A percentile compares a stretch with the other conserved stretches of the same genome.
Evolutionary conservation across 2,113 vertebrate species (phyloP).

Genomic region (Sorex fumeus): DNA sequence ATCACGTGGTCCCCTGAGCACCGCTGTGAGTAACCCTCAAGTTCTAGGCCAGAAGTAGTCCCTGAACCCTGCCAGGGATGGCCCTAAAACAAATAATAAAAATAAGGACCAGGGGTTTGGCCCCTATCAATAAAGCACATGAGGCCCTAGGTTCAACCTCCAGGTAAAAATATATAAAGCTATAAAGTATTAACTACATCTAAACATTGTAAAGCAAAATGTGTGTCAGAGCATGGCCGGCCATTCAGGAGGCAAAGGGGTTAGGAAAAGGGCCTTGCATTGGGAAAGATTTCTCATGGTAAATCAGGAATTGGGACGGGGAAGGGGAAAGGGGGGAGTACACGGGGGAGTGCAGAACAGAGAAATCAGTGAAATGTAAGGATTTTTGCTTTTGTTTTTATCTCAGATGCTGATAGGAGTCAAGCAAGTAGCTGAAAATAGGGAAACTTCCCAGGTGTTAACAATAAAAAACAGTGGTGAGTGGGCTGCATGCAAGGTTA

Average conservation of each 20-base stretch:
- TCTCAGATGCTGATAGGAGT: neutral
- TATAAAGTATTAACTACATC: neutral
- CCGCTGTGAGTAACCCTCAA: too few relatives aligned
- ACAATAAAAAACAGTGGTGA: neutral
- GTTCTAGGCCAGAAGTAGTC: too few relatives aligned
- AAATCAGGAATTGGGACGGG: neutral
- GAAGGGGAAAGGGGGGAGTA: too few relatives aligned
- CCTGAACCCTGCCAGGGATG: too few relatives aligned
- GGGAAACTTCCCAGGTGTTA: neutral
- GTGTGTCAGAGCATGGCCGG: neutral
- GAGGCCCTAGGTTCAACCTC: too few relatives aligned
- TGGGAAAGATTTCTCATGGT: neutral
- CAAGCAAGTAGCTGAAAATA: neutral
- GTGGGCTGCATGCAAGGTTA: fast-evolving
- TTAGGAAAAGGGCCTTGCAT: neutral
- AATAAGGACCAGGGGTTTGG: too few relatives aligned
- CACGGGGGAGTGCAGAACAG: neutral
- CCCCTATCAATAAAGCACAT: too few relatives aligned
- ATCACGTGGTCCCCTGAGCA: too few relatives aligned
- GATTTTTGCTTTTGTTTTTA: neutral
- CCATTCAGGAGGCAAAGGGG: neutral
- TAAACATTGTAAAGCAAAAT: conserved; percentile 1
- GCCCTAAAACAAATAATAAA: too few relatives aligned
- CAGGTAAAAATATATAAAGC: neutral
- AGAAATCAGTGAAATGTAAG: neutral